Percentiles rank a stretch among this genome's conserved stretches.
phyloP scores from a whole-genome alignment of 2,888 invertebrate genomes.

The Parthenolecanium corni region DNA sequence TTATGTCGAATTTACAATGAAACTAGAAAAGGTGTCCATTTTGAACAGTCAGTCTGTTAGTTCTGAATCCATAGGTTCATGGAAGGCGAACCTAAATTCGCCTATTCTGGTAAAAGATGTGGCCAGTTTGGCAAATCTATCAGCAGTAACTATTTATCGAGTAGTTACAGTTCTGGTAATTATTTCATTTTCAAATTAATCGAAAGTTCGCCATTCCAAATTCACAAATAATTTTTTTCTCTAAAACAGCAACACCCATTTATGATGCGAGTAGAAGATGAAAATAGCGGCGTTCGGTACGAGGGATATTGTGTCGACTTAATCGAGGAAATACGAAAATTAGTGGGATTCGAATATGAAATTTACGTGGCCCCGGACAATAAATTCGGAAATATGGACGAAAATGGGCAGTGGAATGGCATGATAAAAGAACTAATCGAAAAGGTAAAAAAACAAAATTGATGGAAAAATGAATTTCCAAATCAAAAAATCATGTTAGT shows the following conservation, averaged over 20 bases:
- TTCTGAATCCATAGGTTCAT: conserved; percentile 57
- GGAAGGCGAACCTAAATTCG: conserved; percentile 63
- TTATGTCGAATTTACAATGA: conserved; percentile 62
- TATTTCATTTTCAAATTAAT: no score
- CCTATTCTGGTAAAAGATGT: conserved; percentile 53
- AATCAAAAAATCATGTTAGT: no score
- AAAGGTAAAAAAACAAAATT: no score
- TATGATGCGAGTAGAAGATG: conserved; percentile 54
- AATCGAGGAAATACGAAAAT: conserved; percentile 70
- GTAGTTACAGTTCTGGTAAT: conserved; percentile 69
- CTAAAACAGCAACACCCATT: conserved; percentile 64
- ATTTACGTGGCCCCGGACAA: conserved; percentile 68
- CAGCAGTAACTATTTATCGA: conserved; percentile 72
- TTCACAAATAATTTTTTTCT: conserved; percentile 35
- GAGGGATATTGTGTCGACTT: conserved; percentile 89
- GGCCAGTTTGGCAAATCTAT: conserved; percentile 57
- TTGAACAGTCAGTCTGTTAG: conserved; percentile 61
- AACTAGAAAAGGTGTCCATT: conserved; percentile 57
- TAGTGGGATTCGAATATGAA: conserved; percentile 81
- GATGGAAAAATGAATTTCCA: no score
- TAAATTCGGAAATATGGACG: conserved; percentile 68
- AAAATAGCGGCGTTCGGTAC: conserved; percentile 38
- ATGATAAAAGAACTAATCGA: conserved; percentile 69
- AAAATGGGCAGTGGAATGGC: conserved; percentile 73
- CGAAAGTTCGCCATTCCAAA: no score